Conservation (phyloP, 2,797 vertebrate genomes). For the Aldrovandia affinis region DNA sequence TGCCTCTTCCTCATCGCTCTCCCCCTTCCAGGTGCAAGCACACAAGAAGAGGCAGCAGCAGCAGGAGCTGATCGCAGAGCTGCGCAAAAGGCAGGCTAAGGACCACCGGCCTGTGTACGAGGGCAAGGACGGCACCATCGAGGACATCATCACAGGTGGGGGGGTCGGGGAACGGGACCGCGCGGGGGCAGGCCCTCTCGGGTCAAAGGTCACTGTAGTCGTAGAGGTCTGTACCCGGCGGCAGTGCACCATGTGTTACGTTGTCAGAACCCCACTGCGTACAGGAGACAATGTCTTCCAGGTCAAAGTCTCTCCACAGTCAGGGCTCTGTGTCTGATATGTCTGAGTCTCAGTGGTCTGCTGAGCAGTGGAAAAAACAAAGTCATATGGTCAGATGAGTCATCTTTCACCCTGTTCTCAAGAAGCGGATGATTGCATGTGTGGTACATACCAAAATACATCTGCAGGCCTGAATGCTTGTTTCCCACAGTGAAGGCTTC, state of each 20-base stretch:
- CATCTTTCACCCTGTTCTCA: no score
- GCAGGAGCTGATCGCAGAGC: slow-evolving; percentile 88
- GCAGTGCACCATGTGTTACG: slow-evolving; percentile 28
- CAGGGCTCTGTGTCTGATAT: not conserved
- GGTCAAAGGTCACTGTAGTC: slow-evolving; percentile 27
- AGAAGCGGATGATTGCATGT: no score
- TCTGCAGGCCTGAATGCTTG: no score
- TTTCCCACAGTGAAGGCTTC: no score
- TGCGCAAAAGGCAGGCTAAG: slow-evolving; percentile 91
- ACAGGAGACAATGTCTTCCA: slow-evolving; percentile 22
- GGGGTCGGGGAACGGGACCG: slow-evolving; percentile 47
- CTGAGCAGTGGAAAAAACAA: no score
- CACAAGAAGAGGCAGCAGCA: slow-evolving; percentile 68
- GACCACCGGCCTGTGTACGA: slow-evolving; percentile 97
- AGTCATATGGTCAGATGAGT: no score
- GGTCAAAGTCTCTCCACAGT: slow-evolving; percentile 13
- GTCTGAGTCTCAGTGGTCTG: no score
- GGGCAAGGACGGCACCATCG: slow-evolving; percentile 96
- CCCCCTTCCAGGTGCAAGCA: slow-evolving; percentile 11
- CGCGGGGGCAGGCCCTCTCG: not conserved
- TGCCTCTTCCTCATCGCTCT: not conserved
- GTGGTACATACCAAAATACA: no score
- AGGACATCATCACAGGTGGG: slow-evolving; percentile 98
- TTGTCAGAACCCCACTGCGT: slow-evolving; percentile 18
- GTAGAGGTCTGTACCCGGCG: not conserved